phyloP scores from a whole-genome alignment of 37 sponge, comb jelly and placozoan species.

The Eunapius fragilis region DNA sequence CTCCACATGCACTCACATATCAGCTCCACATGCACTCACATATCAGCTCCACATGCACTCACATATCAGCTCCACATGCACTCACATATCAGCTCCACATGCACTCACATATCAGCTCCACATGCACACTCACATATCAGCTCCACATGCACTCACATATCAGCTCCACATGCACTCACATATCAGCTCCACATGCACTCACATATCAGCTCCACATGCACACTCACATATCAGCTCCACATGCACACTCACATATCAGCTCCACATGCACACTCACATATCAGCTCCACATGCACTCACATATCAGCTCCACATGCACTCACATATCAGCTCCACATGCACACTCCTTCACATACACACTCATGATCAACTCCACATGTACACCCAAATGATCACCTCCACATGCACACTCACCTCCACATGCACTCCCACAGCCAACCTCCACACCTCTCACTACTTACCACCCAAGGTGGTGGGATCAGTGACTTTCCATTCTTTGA shows the following conservation, averaged over 20 bases:
- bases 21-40: neutral
- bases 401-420: neutral
- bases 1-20: too few relatives aligned
- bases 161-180: neutral
- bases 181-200: neutral
- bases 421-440: neutral
- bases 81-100: too few relatives aligned
- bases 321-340: neutral
- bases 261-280: neutral
- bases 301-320: neutral
- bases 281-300: neutral
- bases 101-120: neutral
- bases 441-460: neutral
- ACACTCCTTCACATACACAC: neutral
- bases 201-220: neutral
- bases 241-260: neutral
- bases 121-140: neutral
- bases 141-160: too few relatives aligned
- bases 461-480: constrained; percentile 67
- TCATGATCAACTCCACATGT: neutral
- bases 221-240: too few relatives aligned
- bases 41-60: neutral
- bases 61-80: neutral
- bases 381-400: too few relatives aligned
- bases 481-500: constrained; percentile 55